Percentiles rank a stretch among this genome's conserved stretches.
These are phyloP conservation scores for Nysson spinosus DNA, from an alignment of 2,888 invertebrate genomes.

Conservation along the genomic window DNA sequence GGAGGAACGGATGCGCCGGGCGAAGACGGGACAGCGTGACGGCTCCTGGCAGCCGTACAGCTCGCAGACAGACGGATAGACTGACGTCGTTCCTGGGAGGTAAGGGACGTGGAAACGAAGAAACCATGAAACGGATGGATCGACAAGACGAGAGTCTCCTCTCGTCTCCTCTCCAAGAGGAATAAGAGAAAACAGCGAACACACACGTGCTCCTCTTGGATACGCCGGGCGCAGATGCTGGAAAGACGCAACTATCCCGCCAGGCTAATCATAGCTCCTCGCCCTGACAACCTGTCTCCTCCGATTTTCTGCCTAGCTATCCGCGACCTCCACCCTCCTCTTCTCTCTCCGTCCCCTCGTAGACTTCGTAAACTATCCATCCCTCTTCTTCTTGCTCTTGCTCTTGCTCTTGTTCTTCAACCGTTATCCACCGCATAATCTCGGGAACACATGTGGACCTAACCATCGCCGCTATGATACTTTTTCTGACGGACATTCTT, in stretches of 20 bases:
- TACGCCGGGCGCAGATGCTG: slow-evolving; percentile 61
- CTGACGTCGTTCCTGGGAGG: slow-evolving; percentile 50
- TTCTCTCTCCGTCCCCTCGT: slow-evolving; percentile 5
- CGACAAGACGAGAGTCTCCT: slow-evolving; percentile 33
- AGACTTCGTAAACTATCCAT: too few relatives aligned
- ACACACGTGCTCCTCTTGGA: slow-evolving; percentile 66
- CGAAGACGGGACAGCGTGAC: slow-evolving; percentile 76
- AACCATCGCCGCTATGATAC: slow-evolving; percentile 40
- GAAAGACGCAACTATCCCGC: slow-evolving; percentile 54
- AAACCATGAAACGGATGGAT: slow-evolving; percentile 18
- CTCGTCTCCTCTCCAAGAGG: slow-evolving; percentile 24
- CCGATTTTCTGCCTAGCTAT: slow-evolving; percentile 75
- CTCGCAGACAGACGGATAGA: slow-evolving; percentile 57
- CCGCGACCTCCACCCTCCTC: slow-evolving; percentile 54
- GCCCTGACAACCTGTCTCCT: slow-evolving; percentile 77
- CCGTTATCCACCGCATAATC: slow-evolving; percentile 29
- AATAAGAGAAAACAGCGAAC: slow-evolving; percentile 24
- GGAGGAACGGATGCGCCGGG: slow-evolving; percentile 21
- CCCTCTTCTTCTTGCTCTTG: slow-evolving; percentile 6
- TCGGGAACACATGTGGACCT: slow-evolving; percentile 50
- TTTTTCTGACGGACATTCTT: slow-evolving; percentile 47
- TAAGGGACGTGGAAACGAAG: slow-evolving; percentile 14
- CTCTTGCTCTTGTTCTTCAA: slow-evolving; percentile 10
- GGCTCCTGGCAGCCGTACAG: slow-evolving; percentile 75
- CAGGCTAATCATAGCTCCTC: slow-evolving; percentile 75